phyloP scores from a whole-genome alignment of 2,113 vertebrate species.

The Anthoscopus minutus region DNA sequence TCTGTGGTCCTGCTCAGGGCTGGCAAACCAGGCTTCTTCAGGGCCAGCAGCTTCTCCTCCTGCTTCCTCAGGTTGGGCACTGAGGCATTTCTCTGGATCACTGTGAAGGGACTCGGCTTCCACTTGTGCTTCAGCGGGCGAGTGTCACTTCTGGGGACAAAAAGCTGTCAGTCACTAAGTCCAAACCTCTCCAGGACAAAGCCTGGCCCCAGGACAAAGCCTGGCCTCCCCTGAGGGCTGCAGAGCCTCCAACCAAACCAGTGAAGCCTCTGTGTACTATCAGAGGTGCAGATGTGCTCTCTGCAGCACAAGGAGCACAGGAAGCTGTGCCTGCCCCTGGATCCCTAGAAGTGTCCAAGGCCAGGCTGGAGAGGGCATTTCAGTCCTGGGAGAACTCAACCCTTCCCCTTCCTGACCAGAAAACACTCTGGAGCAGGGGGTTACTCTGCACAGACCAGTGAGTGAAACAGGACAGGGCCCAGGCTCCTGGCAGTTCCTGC shows the following conservation, averaged over 20 bases:
- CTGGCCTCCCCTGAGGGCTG: neutral
- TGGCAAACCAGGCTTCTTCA: constrained; percentile 89
- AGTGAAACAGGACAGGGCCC: neutral
- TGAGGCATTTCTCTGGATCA: constrained; percentile 94
- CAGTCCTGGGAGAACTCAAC: neutral
- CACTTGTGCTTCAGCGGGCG: constrained; percentile 94
- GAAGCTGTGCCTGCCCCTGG: neutral
- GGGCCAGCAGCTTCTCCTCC: constrained; percentile 86
- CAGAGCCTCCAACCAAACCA: neutral
- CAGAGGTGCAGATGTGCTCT: neutral
- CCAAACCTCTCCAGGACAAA: neutral
- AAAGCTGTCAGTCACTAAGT: neutral
- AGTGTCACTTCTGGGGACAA: constrained; percentile 80
- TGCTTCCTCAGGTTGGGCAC: constrained; percentile 95
- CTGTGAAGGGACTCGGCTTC: constrained; percentile 92
- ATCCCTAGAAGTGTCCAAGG: neutral
- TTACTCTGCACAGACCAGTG: neutral
- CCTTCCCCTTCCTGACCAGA: neutral
- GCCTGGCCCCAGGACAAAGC: neutral
- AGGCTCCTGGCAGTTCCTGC: neutral
- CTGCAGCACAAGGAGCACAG: neutral
- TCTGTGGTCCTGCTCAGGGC: constrained; percentile 90
- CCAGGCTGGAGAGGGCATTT: neutral
- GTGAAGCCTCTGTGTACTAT: accelerated
- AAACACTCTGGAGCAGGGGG: neutral